Percentiles rank a stretch among this genome's conserved stretches.
phyloP scores from a whole-genome alignment of 2,113 vertebrate genomes.

The Myrmecophaga tridactyla region DNA sequence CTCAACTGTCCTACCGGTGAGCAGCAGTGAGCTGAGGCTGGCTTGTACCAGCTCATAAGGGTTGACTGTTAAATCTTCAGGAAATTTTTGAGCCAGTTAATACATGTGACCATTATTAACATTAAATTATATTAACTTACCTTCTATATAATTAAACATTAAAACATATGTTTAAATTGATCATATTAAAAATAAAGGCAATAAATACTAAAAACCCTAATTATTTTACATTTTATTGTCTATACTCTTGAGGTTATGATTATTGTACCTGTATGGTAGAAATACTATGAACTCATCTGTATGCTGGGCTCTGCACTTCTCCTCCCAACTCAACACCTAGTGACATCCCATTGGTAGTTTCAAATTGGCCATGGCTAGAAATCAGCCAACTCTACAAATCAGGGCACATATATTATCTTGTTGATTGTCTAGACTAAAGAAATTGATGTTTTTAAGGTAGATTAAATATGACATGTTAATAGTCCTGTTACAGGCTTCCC shows the following conservation, averaged over 20 bases:
- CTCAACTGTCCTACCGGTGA: neutral
- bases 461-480: neutral
- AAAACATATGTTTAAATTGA: neutral
- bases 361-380: neutral
- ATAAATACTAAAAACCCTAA: neutral
- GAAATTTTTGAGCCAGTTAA: neutral
- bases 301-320: neutral
- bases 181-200: neutral
- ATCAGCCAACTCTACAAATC: neutral
- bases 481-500: neutral
- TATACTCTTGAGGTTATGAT: neutral
- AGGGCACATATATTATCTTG: neutral
- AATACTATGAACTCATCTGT: neutral
- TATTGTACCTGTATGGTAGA: neutral
- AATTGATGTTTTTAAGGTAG: neutral
- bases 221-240: neutral
- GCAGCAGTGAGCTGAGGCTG: neutral
- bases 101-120: neutral
- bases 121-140: neutral
- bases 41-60: neutral
- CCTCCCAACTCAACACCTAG: neutral
- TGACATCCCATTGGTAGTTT: neutral
- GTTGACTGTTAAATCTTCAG: neutral
- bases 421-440: neutral
- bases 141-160: too few relatives aligned